Percentiles rank a stretch among this genome's conserved stretches.
Evolutionary conservation across 2,113 vertebrate species (phyloP).

Genomic region (Pontoporia blainvillei): DNA sequence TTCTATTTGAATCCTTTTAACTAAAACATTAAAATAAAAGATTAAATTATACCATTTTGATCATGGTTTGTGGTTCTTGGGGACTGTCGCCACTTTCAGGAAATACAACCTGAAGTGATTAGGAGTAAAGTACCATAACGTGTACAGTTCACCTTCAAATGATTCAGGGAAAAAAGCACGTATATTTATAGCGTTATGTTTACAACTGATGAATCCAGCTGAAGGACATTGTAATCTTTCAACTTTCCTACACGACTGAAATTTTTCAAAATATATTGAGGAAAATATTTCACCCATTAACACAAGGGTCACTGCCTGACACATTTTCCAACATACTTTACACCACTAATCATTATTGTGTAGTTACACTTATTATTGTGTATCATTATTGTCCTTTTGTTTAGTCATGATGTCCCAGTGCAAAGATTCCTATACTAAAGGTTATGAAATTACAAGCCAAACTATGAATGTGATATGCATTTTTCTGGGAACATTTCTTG

Average conservation of each 20-base stretch:
- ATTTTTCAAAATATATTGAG: neutral
- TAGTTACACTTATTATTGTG: neutral
- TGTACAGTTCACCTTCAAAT: neutral
- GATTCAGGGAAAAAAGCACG: neutral
- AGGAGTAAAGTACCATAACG: neutral
- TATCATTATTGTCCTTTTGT: neutral
- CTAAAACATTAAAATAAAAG: neutral
- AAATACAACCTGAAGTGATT: neutral
- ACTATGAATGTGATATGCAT: neutral
- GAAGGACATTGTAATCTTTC: neutral
- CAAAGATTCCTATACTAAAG: neutral
- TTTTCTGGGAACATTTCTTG: neutral
- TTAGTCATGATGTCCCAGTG: neutral
- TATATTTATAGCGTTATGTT: neutral
- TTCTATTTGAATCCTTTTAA: neutral
- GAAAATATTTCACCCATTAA: neutral
- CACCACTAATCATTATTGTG: neutral
- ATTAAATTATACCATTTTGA: neutral
- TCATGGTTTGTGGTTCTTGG: neutral
- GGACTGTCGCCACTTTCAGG: neutral
- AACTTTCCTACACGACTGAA: neutral
- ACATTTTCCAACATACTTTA: neutral
- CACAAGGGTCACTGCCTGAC: neutral
- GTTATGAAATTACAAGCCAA: neutral
- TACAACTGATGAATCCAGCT: neutral